phyloP scores from a whole-genome alignment of 1,140 invertebrate genomes.

The Drosophila serrata region DNA sequence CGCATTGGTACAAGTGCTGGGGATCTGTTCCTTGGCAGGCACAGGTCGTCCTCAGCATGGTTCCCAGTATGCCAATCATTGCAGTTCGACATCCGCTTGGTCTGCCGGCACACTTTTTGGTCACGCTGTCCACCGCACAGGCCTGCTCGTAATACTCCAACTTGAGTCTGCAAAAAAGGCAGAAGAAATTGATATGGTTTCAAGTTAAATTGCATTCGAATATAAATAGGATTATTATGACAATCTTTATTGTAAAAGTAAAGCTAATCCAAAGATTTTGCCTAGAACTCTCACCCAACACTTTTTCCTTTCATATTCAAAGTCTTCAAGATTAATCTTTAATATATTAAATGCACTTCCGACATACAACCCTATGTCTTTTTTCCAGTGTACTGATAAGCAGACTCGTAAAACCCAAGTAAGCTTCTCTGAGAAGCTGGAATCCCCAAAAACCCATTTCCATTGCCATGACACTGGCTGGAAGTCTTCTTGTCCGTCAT shows the following conservation, averaged over 20 bases:
- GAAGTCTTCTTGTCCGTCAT: constrained; percentile 35
- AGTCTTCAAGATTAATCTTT: no score
- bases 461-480: constrained; percentile 8
- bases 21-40: constrained; percentile 94
- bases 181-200: constrained; percentile 1
- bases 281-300: background rate
- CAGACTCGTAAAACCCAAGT: constrained; percentile 37
- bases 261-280: background rate
- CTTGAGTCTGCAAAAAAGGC: constrained; percentile 87
- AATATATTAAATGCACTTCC: no score
- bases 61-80: constrained; percentile 94
- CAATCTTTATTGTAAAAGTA: background rate
- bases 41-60: constrained; percentile 92
- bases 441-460: constrained; percentile 15
- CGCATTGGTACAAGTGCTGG: constrained; percentile 93
- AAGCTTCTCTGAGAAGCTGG: constrained; percentile 15
- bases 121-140: constrained; percentile 95
- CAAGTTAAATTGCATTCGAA: background rate
- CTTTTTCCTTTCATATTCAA: background rate
- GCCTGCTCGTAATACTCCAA: constrained; percentile 95
- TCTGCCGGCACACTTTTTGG: constrained; percentile 94
- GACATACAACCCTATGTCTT: background rate
- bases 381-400: constrained; percentile 49
- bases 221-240: background rate
- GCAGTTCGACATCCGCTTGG: constrained; percentile 92